Percentiles rank a stretch among this genome's conserved stretches.
Evolutionary conservation across 2,888 invertebrate genomes (phyloP).

Genomic region (Pollenia amentaria): DNA sequence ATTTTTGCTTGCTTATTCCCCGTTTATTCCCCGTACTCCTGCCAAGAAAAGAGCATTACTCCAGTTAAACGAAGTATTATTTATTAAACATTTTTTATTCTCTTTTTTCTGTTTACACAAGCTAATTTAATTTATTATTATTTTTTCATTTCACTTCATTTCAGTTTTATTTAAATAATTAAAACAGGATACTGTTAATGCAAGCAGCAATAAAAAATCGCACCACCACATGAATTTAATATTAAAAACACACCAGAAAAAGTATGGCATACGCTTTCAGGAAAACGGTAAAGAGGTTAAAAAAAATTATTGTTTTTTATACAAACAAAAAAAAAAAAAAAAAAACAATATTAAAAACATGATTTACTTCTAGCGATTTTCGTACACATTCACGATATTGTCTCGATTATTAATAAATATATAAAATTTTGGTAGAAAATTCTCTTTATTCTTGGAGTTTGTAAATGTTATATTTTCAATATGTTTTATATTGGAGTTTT

Average conservation of each 20-base stretch:
- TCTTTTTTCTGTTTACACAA: background rate
- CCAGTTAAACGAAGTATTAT: conserved; percentile 13
- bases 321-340: background rate
- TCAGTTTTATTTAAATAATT: conserved; percentile 16
- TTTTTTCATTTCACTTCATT: conserved; percentile 18
- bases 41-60: background rate
- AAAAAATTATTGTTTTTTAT: background rate
- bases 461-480: no score
- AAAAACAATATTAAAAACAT: background rate
- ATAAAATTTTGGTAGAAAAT: no score
- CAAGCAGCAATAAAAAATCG: background rate
- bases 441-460: no score
- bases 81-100: conserved; percentile 10
- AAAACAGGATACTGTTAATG: conserved; percentile 13
- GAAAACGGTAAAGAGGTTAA: background rate
- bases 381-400: no score
- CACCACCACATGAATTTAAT: conserved; percentile 9
- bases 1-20: background rate
- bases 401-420: no score
- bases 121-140: conserved; percentile 25
- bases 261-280: background rate
- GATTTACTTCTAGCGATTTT: background rate
- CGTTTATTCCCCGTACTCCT: background rate
- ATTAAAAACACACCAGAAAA: background rate
- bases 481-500: no score